These are phyloP conservation scores for Orientallactaga bullata DNA, from an alignment of 2,113 vertebrate species.

Conservation along the genomic window DNA sequence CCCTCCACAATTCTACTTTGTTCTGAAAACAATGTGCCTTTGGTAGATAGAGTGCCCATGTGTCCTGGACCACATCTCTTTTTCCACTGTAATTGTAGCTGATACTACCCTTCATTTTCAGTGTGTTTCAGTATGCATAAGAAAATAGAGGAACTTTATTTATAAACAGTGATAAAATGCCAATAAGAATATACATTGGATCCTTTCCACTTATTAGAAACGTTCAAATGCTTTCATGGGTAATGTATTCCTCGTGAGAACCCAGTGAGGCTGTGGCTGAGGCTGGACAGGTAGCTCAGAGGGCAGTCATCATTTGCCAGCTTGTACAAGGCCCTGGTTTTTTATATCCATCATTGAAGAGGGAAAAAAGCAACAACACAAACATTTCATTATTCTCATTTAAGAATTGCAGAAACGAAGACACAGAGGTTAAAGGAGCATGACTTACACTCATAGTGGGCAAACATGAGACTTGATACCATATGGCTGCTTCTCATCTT, in stretches of 20 bases:
- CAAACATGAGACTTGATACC: background rate
- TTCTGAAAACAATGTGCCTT: background rate
- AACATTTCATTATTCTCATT: background rate
- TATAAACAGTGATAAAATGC: conserved; percentile 50
- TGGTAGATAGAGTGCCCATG: background rate
- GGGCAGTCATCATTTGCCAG: background rate
- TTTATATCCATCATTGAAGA: background rate
- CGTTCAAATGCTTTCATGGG: background rate
- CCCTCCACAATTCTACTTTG: conserved; percentile 4
- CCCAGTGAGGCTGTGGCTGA: background rate
- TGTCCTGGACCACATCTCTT: background rate
- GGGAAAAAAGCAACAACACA: background rate
- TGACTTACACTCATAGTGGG: background rate
- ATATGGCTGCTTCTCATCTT: background rate
- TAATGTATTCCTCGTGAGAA: conserved; percentile 18
- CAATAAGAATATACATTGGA: background rate
- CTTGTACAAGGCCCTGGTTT: background rate
- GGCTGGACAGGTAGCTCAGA: no score
- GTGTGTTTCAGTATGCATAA: background rate
- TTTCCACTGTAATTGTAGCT: background rate
- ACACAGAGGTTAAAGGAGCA: background rate
- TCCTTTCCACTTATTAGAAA: conserved; percentile 1
- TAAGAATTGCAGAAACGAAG: background rate
- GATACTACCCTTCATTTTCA: background rate
- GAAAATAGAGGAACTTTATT: background rate